Percentiles rank a stretch among this genome's conserved stretches.
These are phyloP conservation scores for Perdita meconis DNA, from an alignment of 2,888 invertebrate species.

Conservation along the genomic window DNA sequence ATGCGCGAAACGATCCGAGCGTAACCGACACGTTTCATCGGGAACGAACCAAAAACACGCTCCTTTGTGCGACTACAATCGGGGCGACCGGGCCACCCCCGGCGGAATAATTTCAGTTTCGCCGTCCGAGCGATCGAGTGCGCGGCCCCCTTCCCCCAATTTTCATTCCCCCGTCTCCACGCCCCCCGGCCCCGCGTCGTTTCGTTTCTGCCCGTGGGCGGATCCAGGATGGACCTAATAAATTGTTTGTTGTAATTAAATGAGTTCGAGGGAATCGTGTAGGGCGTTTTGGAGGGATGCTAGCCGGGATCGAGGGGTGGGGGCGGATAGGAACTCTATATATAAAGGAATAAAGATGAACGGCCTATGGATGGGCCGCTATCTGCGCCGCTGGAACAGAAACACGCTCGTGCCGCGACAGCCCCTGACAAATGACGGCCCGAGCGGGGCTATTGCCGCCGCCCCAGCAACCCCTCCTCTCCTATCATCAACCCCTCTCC, in stretches of 20 bases:
- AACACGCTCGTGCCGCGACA: constrained; percentile 84
- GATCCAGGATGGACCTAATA: constrained; percentile 83
- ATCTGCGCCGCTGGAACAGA: constrained; percentile 83
- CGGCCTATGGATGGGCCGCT: constrained; percentile 84
- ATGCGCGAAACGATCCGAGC: constrained; percentile 41
- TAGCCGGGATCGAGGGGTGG: constrained; percentile 16
- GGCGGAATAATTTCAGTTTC: constrained; percentile 65
- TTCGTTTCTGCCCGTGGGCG: constrained; percentile 75
- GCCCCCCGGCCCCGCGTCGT: constrained; percentile 11
- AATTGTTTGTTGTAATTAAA: constrained; percentile 84
- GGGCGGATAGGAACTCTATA: constrained; percentile 68
- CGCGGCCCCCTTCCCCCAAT: constrained; percentile 32
- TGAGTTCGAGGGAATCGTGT: constrained; percentile 83
- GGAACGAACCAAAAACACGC: constrained; percentile 59
- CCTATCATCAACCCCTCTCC: constrained; percentile 47
- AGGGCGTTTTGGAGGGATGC: constrained; percentile 74
- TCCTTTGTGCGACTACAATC: constrained; percentile 51
- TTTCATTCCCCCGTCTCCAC: constrained; percentile 50
- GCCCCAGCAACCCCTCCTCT: constrained; percentile 72
- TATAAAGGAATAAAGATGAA: constrained; percentile 84
- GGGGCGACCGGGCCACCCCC: constrained; percentile 50
- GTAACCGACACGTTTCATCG: constrained; percentile 57
- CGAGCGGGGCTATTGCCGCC: constrained; percentile 79
- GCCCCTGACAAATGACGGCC: constrained; percentile 84
- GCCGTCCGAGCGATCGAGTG: constrained; percentile 55